Percentiles rank a stretch among this genome's conserved stretches.
Conservation (phyloP, 2,888 invertebrate genomes). For the Tortrix viridana region DNA sequence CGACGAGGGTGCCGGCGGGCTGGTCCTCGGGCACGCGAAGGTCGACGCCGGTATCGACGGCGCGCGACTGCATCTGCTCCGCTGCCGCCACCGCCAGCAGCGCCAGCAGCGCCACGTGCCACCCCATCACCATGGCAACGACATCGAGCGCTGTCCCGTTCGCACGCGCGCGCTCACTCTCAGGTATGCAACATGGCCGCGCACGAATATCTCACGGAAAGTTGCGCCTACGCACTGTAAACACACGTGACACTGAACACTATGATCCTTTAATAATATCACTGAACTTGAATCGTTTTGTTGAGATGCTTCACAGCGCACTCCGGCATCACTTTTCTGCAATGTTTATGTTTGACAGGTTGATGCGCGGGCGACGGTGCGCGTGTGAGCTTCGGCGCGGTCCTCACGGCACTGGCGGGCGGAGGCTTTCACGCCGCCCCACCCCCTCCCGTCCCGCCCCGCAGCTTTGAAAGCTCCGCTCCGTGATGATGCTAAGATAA, state of each 20-base stretch:
- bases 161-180: slow-evolving; percentile 78
- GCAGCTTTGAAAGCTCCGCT: slow-evolving; percentile 77
- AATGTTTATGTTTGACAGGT: slow-evolving; percentile 65
- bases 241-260: slow-evolving; percentile 78
- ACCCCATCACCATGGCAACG: slow-evolving; percentile 76
- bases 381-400: slow-evolving; percentile 69
- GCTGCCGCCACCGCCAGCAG: slow-evolving; percentile 70
- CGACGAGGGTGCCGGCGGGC: slow-evolving; percentile 92
- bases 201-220: slow-evolving; percentile 82
- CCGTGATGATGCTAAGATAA: slow-evolving; percentile 81
- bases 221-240: slow-evolving; percentile 82
- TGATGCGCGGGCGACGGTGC: slow-evolving; percentile 48
- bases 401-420: slow-evolving; percentile 78
- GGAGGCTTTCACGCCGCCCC: slow-evolving; percentile 72
- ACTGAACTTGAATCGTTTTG: slow-evolving; percentile 31
- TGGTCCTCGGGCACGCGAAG: slow-evolving; percentile 94
- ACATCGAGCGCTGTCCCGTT: slow-evolving; percentile 78
- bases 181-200: slow-evolving; percentile 85
- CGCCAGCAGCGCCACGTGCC: slow-evolving; percentile 77
- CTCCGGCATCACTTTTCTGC: slow-evolving; percentile 65
- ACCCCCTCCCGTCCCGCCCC: slow-evolving; percentile 68
- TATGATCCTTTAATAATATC: slow-evolving; percentile 41
- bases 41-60: slow-evolving; percentile 93
- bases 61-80: slow-evolving; percentile 93
- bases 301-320: slow-evolving; percentile 50